These are phyloP conservation scores for Penelope pileata DNA, from an alignment of 2,113 vertebrate species.

Conservation along the genomic window DNA sequence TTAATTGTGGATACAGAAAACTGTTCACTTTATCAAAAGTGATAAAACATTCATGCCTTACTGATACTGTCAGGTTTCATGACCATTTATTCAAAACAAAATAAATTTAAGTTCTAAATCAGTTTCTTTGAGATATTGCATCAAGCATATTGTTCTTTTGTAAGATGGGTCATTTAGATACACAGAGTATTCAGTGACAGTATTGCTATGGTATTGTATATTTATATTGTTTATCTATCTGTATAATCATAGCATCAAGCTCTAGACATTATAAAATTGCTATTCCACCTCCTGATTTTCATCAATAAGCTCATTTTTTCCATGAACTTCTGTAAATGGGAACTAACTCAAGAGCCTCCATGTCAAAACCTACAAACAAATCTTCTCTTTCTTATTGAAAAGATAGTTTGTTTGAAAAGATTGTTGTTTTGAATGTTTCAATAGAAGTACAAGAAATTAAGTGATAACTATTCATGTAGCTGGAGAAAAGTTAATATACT, in stretches of 20 bases:
- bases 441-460: background rate
- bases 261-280: background rate
- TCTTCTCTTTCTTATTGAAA: background rate
- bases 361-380: background rate
- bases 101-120: background rate
- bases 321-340: background rate
- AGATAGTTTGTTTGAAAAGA: too few species aligned
- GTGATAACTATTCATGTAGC: background rate
- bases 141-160: background rate
- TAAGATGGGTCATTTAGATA: background rate
- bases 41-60: background rate
- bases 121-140: background rate
- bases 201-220: background rate
- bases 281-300: background rate
- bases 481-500: background rate
- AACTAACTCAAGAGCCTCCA: background rate
- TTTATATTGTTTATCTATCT: background rate
- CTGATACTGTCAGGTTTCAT: background rate
- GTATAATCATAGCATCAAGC: background rate
- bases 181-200: background rate
- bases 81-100: background rate
- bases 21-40: background rate
- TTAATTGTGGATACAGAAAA: background rate
- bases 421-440: background rate
- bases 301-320: background rate